Evolutionary conservation across 2,113 vertebrate species (phyloP).

Genomic region (Cygnus atratus): DNA sequence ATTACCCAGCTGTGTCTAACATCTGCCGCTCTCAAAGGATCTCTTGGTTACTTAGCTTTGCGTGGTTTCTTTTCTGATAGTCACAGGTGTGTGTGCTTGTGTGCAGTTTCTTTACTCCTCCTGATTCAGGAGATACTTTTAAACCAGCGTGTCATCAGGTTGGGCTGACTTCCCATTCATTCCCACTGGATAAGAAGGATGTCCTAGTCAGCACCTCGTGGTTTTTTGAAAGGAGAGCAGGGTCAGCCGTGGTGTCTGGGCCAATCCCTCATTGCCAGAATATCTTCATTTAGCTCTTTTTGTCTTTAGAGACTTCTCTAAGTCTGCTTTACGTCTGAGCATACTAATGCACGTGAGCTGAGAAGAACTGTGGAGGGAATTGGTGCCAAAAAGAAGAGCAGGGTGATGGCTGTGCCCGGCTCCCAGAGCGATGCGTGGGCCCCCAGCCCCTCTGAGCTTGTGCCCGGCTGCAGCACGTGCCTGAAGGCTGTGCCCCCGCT

Average conservation of each 20-base stretch:
- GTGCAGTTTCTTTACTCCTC: background rate
- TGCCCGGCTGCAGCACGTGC: background rate
- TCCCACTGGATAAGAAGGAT: rapidly evolving
- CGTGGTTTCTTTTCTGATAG: background rate
- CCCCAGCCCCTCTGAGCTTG: background rate
- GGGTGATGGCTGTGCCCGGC: background rate
- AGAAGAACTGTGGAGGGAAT: background rate
- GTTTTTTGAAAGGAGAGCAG: background rate
- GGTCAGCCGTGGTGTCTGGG: background rate
- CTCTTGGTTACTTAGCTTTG: background rate
- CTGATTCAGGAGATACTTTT: background rate
- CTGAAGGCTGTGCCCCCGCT: background rate
- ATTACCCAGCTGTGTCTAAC: background rate
- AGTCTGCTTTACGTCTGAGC: background rate
- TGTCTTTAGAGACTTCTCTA: background rate
- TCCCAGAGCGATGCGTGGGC: background rate
- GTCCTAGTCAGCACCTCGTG: background rate
- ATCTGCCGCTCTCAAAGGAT: background rate
- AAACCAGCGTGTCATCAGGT: background rate
- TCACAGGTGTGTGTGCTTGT: background rate
- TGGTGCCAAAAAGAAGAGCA: background rate
- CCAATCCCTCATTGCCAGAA: background rate
- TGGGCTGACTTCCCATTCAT: background rate
- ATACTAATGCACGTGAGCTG: background rate
- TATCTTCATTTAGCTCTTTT: background rate